These are phyloP conservation scores for Diadema setosum DNA, from an alignment of 35 echinoderm and acorn worm genomes.

Conservation along the genomic window DNA sequence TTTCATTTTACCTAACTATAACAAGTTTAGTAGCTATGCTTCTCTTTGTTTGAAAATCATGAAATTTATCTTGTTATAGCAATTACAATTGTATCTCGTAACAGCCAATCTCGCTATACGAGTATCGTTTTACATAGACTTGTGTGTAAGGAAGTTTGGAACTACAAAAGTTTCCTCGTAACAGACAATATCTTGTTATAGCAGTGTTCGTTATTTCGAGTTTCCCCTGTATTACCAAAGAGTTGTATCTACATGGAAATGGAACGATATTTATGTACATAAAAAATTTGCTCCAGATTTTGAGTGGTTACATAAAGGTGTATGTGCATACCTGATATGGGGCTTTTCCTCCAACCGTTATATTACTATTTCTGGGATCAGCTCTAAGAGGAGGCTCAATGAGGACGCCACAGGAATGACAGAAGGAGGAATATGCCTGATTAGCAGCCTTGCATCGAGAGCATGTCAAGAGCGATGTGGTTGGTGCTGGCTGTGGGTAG, in stretches of 20 bases:
- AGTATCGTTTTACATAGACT: no score
- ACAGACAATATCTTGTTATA: background rate
- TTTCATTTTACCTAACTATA: no score
- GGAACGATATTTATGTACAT: background rate
- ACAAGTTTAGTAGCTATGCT: no score
- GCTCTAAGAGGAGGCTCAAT: constrained; percentile 71
- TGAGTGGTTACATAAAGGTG: background rate
- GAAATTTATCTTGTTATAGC: no score
- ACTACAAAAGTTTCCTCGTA: no score
- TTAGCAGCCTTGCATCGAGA: constrained; percentile 74
- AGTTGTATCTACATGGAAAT: background rate
- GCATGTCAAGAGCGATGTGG: constrained; percentile 67
- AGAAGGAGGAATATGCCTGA: constrained; percentile 94
- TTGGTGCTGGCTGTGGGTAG: constrained; percentile 71
- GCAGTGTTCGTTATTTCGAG: background rate
- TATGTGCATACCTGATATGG: constrained; percentile 58
- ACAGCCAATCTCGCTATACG: no score
- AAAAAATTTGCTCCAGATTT: background rate
- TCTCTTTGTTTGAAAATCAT: no score
- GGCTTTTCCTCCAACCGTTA: constrained; percentile 75
- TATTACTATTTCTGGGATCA: constrained; percentile 79
- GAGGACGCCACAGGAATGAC: constrained; percentile 85
- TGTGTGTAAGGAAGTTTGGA: no score
- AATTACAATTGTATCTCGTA: no score
- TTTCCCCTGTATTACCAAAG: background rate